Evolutionary conservation across 1,140 invertebrate species (phyloP), one percentile per base, ranked within the genome.

Genomic region (Neoseiulus cucumeris): DNA sequence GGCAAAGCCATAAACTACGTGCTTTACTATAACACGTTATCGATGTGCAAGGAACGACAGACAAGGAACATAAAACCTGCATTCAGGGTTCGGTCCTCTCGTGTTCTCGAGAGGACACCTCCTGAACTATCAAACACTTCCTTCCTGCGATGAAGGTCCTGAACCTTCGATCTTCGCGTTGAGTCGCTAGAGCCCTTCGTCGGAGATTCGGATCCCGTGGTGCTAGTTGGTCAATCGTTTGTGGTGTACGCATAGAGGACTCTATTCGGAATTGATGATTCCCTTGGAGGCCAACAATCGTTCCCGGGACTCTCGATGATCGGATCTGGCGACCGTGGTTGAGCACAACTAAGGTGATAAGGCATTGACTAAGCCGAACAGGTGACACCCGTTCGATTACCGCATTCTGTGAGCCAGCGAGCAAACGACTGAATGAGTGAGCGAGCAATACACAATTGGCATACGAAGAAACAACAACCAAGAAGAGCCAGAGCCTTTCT

Each of bases 21-120:
- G 51, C 25, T 59, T 59, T 59, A 59, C 51, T 59, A 59, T 59
- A 29, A 59, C 51, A 59, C 51, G 51, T 59, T 59, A 59, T 59
- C 51, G 51, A 59, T 59, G 51, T 25, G 51, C 51, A 59, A 25
- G 51, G 51, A 59, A 28, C 4, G 22, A 33, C 51, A 59, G 51
- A 59, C 51, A 59, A 59, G 14, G 33, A 59, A 20, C 51, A 25
- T 29, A 14, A 17, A 33, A 25, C 25, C 45, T 47, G 51, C 51
- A 9, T 17, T 33, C 14, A 59, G 25, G 14, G 51, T 25, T 18
- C 33, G 51, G 33, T 59, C 33, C 33, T 9, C 33, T 39, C 33
- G 33, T 39, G 4, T 39, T 9, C 33, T 39, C 33, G 33, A 39
- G 33, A 39, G 51, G 51, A 29, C 51, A 33, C 51, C 51, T 29